Evolutionary conservation across 2,797 vertebrate genomes (phyloP).

Genomic region (Galagoides demidoff): DNA sequence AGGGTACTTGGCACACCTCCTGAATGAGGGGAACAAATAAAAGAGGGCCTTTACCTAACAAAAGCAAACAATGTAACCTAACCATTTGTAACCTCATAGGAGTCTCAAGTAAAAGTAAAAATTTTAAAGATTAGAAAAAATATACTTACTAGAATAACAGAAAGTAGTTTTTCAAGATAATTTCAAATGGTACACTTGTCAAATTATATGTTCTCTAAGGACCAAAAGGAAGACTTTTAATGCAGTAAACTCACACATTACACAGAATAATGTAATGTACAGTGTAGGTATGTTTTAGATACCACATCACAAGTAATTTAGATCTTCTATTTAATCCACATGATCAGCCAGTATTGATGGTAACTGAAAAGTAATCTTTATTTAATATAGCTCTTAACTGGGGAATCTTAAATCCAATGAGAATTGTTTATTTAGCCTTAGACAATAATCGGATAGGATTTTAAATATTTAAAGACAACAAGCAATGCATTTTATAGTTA

Average conservation of each 20-base stretch:
- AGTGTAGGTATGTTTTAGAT: neutral
- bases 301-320: neutral
- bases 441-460: slow-evolving; percentile 67
- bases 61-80: too few species aligned
- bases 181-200: neutral
- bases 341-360: slow-evolving; percentile 47
- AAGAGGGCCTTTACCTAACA: too few species aligned
- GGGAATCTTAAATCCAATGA: slow-evolving; percentile 75
- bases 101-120: too few species aligned
- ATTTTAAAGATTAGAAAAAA: too few species aligned
- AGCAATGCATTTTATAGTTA: slow-evolving; percentile 55
- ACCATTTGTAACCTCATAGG: too few species aligned
- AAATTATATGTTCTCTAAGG: neutral
- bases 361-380: slow-evolving; percentile 60
- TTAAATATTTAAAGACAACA: slow-evolving; percentile 66
- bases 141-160: neutral
- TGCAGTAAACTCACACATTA: neutral
- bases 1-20: too few species aligned
- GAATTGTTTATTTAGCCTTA: slow-evolving; percentile 64
- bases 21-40: too few species aligned
- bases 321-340: neutral
- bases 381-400: slow-evolving; percentile 77
- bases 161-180: neutral
- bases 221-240: slow-evolving; percentile 21
- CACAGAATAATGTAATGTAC: neutral